Percentiles rank a stretch among this genome's conserved stretches.
Conservation (phyloP, 2,797 vertebrate genomes). For the Tauraco hartlaubi region DNA sequence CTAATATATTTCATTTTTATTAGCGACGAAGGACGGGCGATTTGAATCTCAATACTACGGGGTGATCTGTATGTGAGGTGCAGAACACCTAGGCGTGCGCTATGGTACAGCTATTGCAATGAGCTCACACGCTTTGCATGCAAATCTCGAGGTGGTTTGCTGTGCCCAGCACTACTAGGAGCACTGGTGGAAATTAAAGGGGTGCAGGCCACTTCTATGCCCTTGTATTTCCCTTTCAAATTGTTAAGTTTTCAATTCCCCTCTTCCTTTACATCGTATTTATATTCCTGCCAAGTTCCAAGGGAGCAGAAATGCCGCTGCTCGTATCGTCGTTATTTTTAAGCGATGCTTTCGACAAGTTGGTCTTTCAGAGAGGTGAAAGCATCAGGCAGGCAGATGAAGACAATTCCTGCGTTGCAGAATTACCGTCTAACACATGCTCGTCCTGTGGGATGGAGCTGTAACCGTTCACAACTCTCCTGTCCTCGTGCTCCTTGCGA, state of each 20-base stretch:
- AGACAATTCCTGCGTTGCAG: background rate
- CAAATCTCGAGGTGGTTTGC: background rate
- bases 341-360: background rate
- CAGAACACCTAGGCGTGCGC: background rate
- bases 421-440: background rate
- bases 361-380: background rate
- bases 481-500: rapidly evolving
- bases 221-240: background rate
- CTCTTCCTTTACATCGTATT: background rate
- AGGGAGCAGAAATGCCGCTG: background rate
- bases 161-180: background rate
- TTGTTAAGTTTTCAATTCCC: background rate
- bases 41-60: constrained; percentile 3
- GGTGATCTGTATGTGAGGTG: background rate
- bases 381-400: background rate
- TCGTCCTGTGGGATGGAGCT: background rate
- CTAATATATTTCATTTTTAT: constrained; percentile 27
- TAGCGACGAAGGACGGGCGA: background rate
- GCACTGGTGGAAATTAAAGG: background rate
- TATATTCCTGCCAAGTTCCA: background rate
- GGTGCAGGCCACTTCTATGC: background rate
- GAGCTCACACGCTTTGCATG: background rate
- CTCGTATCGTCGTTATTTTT: background rate
- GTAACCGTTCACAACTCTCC: background rate
- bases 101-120: background rate